These are phyloP conservation scores for Diogma glabrata DNA, from an alignment of 2,888 invertebrate genomes.

Conservation along the genomic window DNA sequence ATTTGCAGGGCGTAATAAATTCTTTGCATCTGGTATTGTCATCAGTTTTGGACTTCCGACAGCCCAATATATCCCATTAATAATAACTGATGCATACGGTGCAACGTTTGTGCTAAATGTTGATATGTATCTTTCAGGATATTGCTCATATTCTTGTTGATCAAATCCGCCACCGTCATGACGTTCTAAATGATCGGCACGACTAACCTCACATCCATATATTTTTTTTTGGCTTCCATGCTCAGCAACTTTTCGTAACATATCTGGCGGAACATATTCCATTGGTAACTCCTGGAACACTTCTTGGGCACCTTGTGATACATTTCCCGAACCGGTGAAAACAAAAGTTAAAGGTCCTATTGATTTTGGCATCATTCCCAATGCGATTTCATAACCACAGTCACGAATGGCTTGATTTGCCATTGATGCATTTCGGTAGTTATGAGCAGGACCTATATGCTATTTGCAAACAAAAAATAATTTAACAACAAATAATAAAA, in stretches of 20 bases:
- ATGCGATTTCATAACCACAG: conserved; percentile 96
- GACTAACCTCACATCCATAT: conserved; percentile 90
- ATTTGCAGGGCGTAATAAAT: conserved; percentile 73
- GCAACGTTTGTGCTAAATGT: conserved; percentile 95
- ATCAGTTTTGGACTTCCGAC: conserved; percentile 91
- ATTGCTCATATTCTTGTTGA: conserved; percentile 74
- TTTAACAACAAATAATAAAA: no score
- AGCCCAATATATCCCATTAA: conserved; percentile 99
- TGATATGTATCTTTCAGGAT: conserved; percentile 89
- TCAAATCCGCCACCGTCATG: conserved; percentile 90
- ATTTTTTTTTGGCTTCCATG: conserved; percentile 97
- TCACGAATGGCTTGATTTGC: conserved; percentile 94
- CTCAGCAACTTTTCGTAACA: conserved; percentile 88
- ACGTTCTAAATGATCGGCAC: conserved; percentile 85
- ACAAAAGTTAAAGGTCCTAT: conserved; percentile 95
- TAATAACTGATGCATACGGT: conserved; percentile 90
- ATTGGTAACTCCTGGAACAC: conserved; percentile 94
- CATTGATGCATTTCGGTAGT: conserved; percentile 96
- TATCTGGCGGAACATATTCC: conserved; percentile 93
- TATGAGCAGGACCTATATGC: conserved; percentile 97
- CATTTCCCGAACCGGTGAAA: conserved; percentile 96
- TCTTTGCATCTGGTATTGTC: conserved; percentile 97
- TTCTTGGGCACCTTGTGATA: conserved; percentile 84
- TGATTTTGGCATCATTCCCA: conserved; percentile 94
- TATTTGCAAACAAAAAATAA: no score